Base-by-base conservation (phyloP, 2,113 vertebrate species). In the Sinocyclocheilus rhinocerous region DNA sequence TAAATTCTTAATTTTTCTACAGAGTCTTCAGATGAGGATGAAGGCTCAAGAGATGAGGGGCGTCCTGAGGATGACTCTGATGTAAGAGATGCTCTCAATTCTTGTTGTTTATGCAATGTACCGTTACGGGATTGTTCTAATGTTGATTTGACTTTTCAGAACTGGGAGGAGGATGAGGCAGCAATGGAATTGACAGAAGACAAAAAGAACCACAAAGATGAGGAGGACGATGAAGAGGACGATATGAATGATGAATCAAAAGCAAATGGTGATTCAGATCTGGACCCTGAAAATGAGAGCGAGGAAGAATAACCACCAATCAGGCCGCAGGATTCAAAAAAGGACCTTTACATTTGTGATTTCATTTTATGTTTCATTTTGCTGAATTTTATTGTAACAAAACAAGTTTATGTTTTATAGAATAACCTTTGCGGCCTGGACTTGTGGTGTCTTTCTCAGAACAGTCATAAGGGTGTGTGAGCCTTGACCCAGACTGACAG, bases 281-380 rank as follows among this genome's bases (percentile, higher is more conserved):
- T 97, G 93, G 97, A 99, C 76, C 96, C 95, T 18, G 97, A 95
- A 77, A 97, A 98, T 2, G 97, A 97, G 93, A 99, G 98, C 57
- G 98, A 99, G 94, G 97, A 99, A 90, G 98, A 99, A 91, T 98
- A 94, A 95, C 86, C 81, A 4, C 22, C 42, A 36, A 86, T 12
- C 76, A 63, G 87, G 75, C 42, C 85, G 69, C 72, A 75, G 88
- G 78, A 84, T 36, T 80, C 90, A 82, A 61, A 52, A 69, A 85
- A 93, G 72, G 92, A 83, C 93, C 92, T 82, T 89, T 85, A 94
- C 91, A 93, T 93, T 94, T 94, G 92, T 93, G 90, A 90, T 92
- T 94, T 93, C 89, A 90, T 96, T 95, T 95, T 94, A 94, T 93
- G 95, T 95, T 93, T 93, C 94, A 93, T 91, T 92, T 89, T 87